Base-by-base conservation (phyloP, 2,797 vertebrate species). In the Syngnathus rostellatus region DNA sequence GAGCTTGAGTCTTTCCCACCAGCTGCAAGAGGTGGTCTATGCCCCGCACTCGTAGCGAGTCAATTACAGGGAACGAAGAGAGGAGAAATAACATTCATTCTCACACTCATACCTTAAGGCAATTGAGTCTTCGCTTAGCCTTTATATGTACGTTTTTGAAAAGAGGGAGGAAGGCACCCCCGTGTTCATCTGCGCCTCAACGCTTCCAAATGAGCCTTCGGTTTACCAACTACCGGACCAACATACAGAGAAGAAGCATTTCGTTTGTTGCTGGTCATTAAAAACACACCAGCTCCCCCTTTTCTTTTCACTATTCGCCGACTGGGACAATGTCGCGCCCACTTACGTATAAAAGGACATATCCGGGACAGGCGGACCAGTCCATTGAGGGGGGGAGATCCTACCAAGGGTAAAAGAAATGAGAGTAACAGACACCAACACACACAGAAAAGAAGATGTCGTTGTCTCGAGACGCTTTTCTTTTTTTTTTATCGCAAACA, bases 281-380 rank as follows among this genome's bases (percentile, higher is more conserved):
- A 62, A 23, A 53, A 21, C 68, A 21, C 17, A 54, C 11, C n/a
- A 23, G 31, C 11, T 7, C 1, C 25, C 38, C 38, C 39, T 12
- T 25, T 21, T 43, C 25, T 37, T 50, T 66, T 65, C 67, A 75
- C 79, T 69, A 69, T 12, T 21, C 41, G 48, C 64, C 64, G 64
- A 69, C 8, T 61, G 71, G 68, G 72, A 81, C 65, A 61, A 74
- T 70, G 77, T 70, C 79, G 72, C 68, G 81, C 68, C 80, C 83
- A 91, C 89, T 91, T 90, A 92, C 90, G 86, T 85, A 87, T 89
- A 91, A 83, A 86, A 90, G 70, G 89, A 86, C 87, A 87, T 85
- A 78, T 92, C 90, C 77, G 79, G 89, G 72, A 62, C 2, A 74
- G 83, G 69, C 31, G 87, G 85, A 70, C 83, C 87, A 61, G 79